phyloP scores from a whole-genome alignment of 2,888 invertebrate genomes.

The Trachelus tabidus region DNA sequence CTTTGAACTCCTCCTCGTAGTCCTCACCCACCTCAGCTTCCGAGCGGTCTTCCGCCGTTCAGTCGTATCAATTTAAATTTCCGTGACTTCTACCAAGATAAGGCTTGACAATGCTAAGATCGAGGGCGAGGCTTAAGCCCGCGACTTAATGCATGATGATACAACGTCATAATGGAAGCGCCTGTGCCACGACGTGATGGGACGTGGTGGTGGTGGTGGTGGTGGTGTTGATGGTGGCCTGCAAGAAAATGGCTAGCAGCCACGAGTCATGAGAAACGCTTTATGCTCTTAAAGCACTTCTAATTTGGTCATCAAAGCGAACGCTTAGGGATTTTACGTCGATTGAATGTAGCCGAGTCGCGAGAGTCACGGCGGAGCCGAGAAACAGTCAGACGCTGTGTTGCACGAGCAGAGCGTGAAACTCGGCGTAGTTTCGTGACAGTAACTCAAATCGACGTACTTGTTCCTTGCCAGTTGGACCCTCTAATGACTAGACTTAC shows the following conservation, averaged over 20 bases:
- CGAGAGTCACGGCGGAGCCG: slow-evolving; percentile 30
- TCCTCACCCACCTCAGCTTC: neutral
- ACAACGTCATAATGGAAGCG: too few species aligned
- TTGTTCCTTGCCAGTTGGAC: slow-evolving; percentile 48
- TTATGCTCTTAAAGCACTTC: slow-evolving; percentile 35
- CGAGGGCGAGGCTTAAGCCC: too few species aligned
- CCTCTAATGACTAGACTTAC: slow-evolving; percentile 52
- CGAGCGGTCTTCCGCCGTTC: slow-evolving; percentile 18
- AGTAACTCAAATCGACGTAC: slow-evolving; percentile 46
- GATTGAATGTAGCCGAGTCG: slow-evolving; percentile 48
- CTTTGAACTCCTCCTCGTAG: slow-evolving; percentile 13
- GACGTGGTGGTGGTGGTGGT: too few species aligned
- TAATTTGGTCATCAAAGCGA: slow-evolving; percentile 64
- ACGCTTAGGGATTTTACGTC: slow-evolving; percentile 57
- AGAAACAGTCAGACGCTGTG: slow-evolving; percentile 47
- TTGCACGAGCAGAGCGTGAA: slow-evolving; percentile 45
- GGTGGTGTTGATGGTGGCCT: too few species aligned
- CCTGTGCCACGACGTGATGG: too few species aligned
- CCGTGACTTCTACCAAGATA: slow-evolving; percentile 45
- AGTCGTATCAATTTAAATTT: slow-evolving; percentile 47
- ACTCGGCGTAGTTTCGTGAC: slow-evolving; percentile 37
- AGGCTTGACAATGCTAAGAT: slow-evolving; percentile 4
- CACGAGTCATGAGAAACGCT: too few species aligned
- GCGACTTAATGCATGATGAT: too few species aligned
- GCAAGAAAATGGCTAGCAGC: too few species aligned